Base-by-base conservation (phyloP, 2,113 vertebrate genomes). In the Nymphicus hollandicus region DNA sequence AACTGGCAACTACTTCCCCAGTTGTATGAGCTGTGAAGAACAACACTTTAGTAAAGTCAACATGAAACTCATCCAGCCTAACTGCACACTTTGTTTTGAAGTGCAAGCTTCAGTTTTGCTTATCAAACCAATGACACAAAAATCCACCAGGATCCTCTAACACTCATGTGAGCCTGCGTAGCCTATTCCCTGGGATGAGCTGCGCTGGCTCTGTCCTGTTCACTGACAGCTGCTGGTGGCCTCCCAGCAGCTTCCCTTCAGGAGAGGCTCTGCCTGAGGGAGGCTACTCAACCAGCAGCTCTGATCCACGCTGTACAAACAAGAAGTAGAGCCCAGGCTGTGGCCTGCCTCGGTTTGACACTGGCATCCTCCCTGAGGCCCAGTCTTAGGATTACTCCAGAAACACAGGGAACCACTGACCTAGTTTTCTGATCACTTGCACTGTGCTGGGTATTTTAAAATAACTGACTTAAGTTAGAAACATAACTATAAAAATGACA, bases 121-220 rank as follows among this genome's bases (percentile, higher is more conserved):
- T 56, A 33, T n/a, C 44, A 43, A 50, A 14, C 17, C 35, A 16
- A 58, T 1, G 8, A 65, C 3, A 61, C 8, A 53, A 66, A 47
- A 53, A 65, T 7, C 15, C 31, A 29, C 27, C 66, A 53, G 24
- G n/a, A 44, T 63, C 31, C 53, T 44, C 16, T 9, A 41, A 19
- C 55, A 14, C 13, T 41, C 0, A 0, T 7, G 13, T 11, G 2
- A 61, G 49, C 39, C 60, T 6, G 4, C 17, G 23, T 5, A 24
- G 23, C 10, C 24, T 35, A 3, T 33, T 53, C 39, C 77, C 43
- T 35, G 33, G 4, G 4, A 39, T 29, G 9, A 43, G 46, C 50
- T 15, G 1, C 23, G 22, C 35, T 22, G 46, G 71, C 61, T 70
- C 65, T 66, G 25, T 80, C 53, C 80, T 8, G 3, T n/a, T n/a